Conservation (phyloP, 2,797 vertebrate genomes). For the Neosilurus hyrtlii region DNA sequence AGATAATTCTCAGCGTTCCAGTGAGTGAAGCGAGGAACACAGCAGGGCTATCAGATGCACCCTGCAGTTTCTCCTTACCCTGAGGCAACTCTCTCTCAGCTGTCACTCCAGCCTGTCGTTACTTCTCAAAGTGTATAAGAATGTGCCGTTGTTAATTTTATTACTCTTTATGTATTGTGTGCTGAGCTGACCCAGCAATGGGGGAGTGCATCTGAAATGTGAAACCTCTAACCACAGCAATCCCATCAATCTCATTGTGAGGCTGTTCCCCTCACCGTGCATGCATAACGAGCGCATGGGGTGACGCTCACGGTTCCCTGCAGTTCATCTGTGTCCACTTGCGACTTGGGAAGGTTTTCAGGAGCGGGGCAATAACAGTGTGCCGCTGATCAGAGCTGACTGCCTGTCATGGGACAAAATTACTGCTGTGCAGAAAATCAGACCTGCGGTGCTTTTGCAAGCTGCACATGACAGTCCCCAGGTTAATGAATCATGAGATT, state of each 20-base stretch:
- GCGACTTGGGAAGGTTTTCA: constrained; percentile 19
- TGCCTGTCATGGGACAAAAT: constrained; percentile 25
- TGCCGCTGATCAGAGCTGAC: constrained; percentile 29
- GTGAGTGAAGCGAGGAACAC: constrained; percentile 32
- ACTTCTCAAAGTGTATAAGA: neutral
- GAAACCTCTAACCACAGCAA: neutral
- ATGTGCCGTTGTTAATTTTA: neutral
- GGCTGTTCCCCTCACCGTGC: neutral
- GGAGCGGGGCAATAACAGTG: constrained; percentile 18
- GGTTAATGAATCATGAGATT: constrained; percentile 45
- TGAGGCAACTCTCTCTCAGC: constrained; percentile 16
- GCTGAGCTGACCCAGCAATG: neutral
- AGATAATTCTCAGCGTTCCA: constrained; percentile 19
- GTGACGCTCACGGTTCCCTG: neutral
- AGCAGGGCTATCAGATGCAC: constrained; percentile 20
- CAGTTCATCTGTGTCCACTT: constrained; percentile 13
- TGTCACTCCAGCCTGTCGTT: neutral
- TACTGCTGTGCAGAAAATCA: constrained; percentile 36
- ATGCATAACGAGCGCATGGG: constrained; percentile 19
- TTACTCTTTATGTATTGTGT: neutral
- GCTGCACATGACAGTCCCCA: constrained; percentile 22
- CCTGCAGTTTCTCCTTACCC: constrained; percentile 25
- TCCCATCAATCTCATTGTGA: constrained; percentile 16
- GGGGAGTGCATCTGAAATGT: constrained; percentile 4
- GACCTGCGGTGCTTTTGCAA: constrained; percentile 18